Base-by-base conservation (phyloP, 2,113 vertebrate genomes). In the Microcebus jonahi region DNA sequence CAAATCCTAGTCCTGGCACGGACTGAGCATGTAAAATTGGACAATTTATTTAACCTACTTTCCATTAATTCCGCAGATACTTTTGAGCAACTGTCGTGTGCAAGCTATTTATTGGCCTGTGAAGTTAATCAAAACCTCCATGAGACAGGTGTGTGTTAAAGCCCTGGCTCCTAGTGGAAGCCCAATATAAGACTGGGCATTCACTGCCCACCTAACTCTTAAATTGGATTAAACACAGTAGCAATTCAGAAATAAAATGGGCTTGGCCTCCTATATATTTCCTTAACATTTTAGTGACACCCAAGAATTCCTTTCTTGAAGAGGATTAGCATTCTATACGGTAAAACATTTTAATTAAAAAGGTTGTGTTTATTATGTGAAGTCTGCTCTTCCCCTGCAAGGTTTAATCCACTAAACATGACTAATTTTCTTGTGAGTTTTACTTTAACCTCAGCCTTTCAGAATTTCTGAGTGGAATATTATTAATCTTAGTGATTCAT, bases 401-500 rank as follows among this genome's bases (percentile, higher is more conserved):
- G 50, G 29, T 89, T 87, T 91, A 76, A 90, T 55, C 90, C 80
- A 95, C 23, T 42, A 48, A 59, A 65, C 63, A 18, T 68, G 93
- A 53, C 73, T 93, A 25, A 93, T 89, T 93, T 88, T 77, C 77
- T 75, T n/a, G 15, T 53, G 48, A 76, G 55, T 81, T 94, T 94
- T 53, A 42, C 68, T 79, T 90, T 88, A 77, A 63, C 68, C 88
- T 92, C 53, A 90, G 70, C 59, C 20, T 95, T 94, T 95, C 68
- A 59, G 57, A 96, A 36, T 91, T 86, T 96, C 84, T 23, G 6
- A 86, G 71, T 71, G 70, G 61, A 71, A 17, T 80, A 50, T 81
- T 84, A 88, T 91, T 95, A 94, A 84, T 90, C 76, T 90, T 59
- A 5, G 17, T 87, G 84, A 90, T 90, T 94, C 88, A 59, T 88